A percentile compares a stretch with the other conserved stretches of the same genome.
Conservation (phyloP, 2,888 invertebrate genomes). For the Microplitis manilae region DNA sequence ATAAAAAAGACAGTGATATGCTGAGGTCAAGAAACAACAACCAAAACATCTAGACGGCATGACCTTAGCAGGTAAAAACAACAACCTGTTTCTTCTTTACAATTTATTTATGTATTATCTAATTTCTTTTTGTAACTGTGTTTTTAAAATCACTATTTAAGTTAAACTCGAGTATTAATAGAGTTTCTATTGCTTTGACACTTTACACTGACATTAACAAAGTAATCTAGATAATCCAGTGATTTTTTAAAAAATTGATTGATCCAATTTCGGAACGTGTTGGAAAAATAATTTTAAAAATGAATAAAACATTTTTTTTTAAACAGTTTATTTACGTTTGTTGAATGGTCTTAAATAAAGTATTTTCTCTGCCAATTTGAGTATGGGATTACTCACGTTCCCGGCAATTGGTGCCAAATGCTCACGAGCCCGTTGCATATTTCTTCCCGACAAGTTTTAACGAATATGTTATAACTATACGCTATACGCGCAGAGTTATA, state of each 20-base stretch:
- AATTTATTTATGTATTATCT: not conserved
- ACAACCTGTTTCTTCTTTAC: slow-evolving; percentile 15
- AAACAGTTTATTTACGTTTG: slow-evolving; percentile 2
- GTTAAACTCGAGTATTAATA: not conserved
- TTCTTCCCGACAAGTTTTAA: slow-evolving; percentile 31
- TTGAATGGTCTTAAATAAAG: slow-evolving; percentile 28
- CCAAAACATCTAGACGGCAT: slow-evolving; percentile 62
- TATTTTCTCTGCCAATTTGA: slow-evolving; percentile 47
- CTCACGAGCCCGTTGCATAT: slow-evolving; percentile 38
- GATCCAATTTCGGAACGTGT: not conserved
- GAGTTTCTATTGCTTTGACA: not conserved
- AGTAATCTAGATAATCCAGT: not conserved
- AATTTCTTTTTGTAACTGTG: not conserved
- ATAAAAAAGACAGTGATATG: not conserved
- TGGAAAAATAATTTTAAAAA: not conserved
- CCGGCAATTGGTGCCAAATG: slow-evolving; percentile 48
- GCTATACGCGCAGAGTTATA: slow-evolving; percentile 9
- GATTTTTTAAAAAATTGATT: not conserved
- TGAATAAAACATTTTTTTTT: not conserved
- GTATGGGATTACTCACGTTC: slow-evolving; percentile 45
- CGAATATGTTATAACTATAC: slow-evolving; percentile 15
- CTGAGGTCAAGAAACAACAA: slow-evolving; percentile 55
- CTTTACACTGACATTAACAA: not conserved
- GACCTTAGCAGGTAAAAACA: slow-evolving; percentile 67
- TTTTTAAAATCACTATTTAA: not conserved